phyloP scores from a whole-genome alignment of 2,797 vertebrate species.

The Enoplosus armatus region DNA sequence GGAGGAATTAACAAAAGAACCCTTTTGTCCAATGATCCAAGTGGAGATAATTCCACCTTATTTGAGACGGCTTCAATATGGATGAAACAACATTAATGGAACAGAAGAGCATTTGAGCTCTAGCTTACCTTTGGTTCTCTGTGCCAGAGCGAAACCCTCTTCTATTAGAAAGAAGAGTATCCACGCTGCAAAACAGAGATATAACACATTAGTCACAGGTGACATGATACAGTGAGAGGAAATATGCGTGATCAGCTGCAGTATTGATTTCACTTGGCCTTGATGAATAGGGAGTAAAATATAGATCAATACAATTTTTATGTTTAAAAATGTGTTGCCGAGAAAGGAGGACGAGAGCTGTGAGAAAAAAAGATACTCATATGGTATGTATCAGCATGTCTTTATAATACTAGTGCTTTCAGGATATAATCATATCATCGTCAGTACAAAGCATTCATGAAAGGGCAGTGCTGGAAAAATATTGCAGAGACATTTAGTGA shows the following conservation, averaged over 20 bases:
- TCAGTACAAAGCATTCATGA: constrained; percentile 7
- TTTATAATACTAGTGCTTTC: neutral
- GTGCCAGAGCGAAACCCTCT: constrained; percentile 94
- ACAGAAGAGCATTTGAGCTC: neutral
- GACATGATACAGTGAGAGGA: constrained; percentile 10
- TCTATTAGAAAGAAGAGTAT: constrained; percentile 92
- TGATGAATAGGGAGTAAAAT: constrained; percentile 37
- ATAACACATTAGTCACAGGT: constrained; percentile 42
- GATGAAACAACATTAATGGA: neutral
- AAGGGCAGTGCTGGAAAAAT: neutral
- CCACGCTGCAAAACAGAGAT: constrained; percentile 80
- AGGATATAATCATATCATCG: constrained; percentile 6
- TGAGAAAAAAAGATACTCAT: constrained; percentile 10
- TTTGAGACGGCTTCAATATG: neutral
- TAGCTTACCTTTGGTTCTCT: constrained; percentile 93
- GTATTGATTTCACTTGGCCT: constrained; percentile 33
- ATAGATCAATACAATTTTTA: constrained; percentile 34
- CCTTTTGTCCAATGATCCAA: constrained; percentile 12
- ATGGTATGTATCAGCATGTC: neutral
- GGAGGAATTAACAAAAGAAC: constrained; percentile 23
- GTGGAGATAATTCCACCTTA: constrained; percentile 8
- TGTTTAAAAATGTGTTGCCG: neutral
- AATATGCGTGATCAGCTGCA: neutral
- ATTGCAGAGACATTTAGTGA: neutral
- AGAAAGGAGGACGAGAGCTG: neutral